phyloP scores from a whole-genome alignment of 2,888 invertebrate genomes.

The Ischnus inquisitorius region DNA sequence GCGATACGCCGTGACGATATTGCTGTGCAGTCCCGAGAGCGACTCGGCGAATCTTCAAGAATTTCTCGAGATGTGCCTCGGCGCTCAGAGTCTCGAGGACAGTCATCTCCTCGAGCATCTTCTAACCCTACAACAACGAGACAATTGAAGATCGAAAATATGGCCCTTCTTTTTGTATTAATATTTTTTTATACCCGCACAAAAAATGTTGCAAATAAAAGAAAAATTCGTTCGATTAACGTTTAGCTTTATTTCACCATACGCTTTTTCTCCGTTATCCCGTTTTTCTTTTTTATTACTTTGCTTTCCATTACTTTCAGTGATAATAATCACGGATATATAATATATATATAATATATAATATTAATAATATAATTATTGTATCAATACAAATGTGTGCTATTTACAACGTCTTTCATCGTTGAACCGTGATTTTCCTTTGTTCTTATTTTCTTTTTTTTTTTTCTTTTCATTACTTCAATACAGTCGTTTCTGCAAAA shows the following conservation, averaged over 20 bases:
- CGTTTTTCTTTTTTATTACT: neutral
- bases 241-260: slow-evolving; percentile 53
- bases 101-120: slow-evolving; percentile 55
- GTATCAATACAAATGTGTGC: slow-evolving; percentile 70
- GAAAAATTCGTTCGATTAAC: neutral
- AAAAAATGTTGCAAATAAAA: neutral
- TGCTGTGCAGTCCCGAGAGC: slow-evolving; percentile 61
- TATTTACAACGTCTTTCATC: slow-evolving; percentile 72
- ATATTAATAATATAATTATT: slow-evolving; percentile 66
- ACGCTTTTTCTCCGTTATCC: slow-evolving; percentile 40
- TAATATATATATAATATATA: slow-evolving; percentile 59
- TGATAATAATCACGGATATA: slow-evolving; percentile 51
- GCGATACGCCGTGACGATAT: slow-evolving; percentile 64
- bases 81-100: slow-evolving; percentile 41
- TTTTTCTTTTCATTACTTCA: slow-evolving; percentile 18
- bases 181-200: slow-evolving; percentile 10
- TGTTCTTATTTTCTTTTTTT: neutral
- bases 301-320: slow-evolving; percentile 55
- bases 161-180: too few species aligned
- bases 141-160: neutral
- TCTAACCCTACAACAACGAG: slow-evolving; percentile 43
- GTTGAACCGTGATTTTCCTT: slow-evolving; percentile 55
- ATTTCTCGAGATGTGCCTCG: slow-evolving; percentile 65
- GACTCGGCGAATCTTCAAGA: slow-evolving; percentile 53
- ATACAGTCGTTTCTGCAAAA: slow-evolving; percentile 72